These are phyloP conservation scores for Strigops habroptila DNA, from an alignment of 2,113 vertebrate genomes.

Conservation along the genomic window DNA sequence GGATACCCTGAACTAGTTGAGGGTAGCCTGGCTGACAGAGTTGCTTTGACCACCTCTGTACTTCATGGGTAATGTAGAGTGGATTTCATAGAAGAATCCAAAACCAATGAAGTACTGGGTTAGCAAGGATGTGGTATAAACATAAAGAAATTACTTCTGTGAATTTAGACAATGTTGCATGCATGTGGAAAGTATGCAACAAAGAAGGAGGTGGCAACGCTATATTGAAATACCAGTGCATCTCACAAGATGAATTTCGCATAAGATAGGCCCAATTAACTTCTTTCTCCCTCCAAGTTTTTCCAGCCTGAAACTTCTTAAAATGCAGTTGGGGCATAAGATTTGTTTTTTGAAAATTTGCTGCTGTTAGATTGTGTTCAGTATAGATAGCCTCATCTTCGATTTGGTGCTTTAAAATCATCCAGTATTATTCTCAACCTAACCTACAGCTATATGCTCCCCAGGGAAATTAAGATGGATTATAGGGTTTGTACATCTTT, in stretches of 20 bases:
- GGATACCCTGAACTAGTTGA: neutral
- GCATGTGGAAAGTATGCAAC: neutral
- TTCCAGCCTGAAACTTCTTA: neutral
- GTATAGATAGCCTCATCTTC: neutral
- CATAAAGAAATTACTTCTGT: neutral
- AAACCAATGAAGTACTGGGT: neutral
- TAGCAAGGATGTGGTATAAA: neutral
- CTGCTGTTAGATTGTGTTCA: neutral
- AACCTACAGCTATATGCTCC: conserved; percentile 6
- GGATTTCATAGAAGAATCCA: neutral
- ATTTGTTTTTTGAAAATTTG: neutral
- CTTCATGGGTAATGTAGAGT: neutral
- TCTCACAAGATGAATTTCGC: neutral
- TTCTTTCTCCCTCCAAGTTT: neutral
- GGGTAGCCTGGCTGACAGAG: neutral
- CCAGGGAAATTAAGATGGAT: conserved; percentile 42
- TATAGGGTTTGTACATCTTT: conserved; percentile 24
- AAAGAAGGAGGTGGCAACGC: neutral
- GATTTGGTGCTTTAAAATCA: neutral
- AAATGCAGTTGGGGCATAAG: neutral
- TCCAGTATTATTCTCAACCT: neutral
- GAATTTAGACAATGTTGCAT: neutral
- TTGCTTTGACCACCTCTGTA: neutral
- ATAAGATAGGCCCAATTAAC: neutral
- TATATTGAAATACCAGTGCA: neutral